Percentiles rank a stretch among this genome's conserved stretches.
Conservation (phyloP, 2,888 invertebrate genomes). For the Tupiocoris notatus region DNA sequence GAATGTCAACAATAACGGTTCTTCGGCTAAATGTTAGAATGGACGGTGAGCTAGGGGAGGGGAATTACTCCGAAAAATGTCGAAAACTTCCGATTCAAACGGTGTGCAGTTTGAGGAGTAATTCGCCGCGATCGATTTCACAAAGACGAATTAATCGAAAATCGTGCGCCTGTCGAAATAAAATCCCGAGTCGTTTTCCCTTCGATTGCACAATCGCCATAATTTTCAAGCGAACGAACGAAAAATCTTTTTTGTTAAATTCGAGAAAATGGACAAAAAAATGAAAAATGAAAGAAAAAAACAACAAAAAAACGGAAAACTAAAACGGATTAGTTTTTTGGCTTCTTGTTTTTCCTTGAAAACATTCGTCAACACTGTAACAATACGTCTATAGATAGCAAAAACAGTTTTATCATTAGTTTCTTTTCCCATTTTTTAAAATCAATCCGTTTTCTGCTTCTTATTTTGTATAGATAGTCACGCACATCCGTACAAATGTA, state of each 20-base stretch:
- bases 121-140: too few species aligned
- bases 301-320: slow-evolving; percentile 28
- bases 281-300: background rate
- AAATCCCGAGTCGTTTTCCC: too few species aligned
- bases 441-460: slow-evolving; percentile 12
- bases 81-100: too few species aligned
- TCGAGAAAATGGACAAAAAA: slow-evolving; percentile 3
- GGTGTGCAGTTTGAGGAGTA: too few species aligned
- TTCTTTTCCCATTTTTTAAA: slow-evolving; percentile 17
- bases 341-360: slow-evolving; percentile 15
- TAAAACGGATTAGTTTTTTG: too few species aligned
- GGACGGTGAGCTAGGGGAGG: background rate
- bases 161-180: too few species aligned
- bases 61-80: background rate
- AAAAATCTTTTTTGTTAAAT: slow-evolving; percentile 16
- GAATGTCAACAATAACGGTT: too few species aligned
- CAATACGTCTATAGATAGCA: slow-evolving; percentile 43
- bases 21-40: too few species aligned
- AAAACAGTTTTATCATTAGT: too few species aligned
- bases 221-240: background rate
- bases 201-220: background rate
- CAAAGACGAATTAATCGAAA: too few species aligned
- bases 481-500: slow-evolving; percentile 40
- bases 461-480: slow-evolving; percentile 39
- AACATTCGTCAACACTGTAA: slow-evolving; percentile 45